Conservation (phyloP, 2,888 invertebrate species). For the Apotomis turbidana region DNA sequence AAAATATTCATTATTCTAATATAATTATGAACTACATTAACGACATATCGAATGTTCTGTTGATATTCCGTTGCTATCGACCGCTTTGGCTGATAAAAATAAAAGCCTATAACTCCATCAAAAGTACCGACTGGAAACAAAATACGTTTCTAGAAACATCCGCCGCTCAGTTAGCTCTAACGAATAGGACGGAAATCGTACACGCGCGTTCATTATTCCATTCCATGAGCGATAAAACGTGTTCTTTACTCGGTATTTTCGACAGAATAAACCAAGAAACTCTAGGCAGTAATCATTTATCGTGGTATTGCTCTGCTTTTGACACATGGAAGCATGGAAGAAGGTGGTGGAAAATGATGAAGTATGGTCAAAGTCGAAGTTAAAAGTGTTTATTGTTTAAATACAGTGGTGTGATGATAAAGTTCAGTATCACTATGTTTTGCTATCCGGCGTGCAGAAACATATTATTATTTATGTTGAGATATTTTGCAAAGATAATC, state of each 20-base stretch:
- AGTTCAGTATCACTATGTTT: too few relatives aligned
- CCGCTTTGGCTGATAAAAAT: neutral
- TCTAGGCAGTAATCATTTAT: conserved; percentile 58
- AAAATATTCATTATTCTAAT: too few relatives aligned
- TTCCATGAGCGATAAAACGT: conserved; percentile 4
- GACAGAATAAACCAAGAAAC: conserved; percentile 53
- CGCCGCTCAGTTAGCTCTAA: conserved; percentile 11
- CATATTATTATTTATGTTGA: too few relatives aligned
- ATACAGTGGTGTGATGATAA: too few relatives aligned
- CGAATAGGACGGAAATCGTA: conserved; percentile 23
- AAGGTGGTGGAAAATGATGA: too few relatives aligned
- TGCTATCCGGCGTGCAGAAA: too few relatives aligned
- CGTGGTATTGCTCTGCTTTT: conserved; percentile 59
- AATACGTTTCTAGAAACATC: conserved; percentile 19
- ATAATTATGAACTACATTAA: too few relatives aligned
- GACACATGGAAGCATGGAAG: conserved; percentile 29
- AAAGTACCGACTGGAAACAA: conserved; percentile 17
- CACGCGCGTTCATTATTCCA: conserved; percentile 16
- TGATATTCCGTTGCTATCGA: neutral
- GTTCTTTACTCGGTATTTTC: conserved; percentile 13
- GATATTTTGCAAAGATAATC: too few relatives aligned
- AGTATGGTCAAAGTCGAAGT: too few relatives aligned
- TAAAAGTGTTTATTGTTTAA: too few relatives aligned
- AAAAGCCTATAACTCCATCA: neutral
- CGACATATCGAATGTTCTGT: too few relatives aligned